These are phyloP conservation scores for Crotalus helleri DNA, from an alignment of 2,113 vertebrate species.

Conservation along the genomic window DNA sequence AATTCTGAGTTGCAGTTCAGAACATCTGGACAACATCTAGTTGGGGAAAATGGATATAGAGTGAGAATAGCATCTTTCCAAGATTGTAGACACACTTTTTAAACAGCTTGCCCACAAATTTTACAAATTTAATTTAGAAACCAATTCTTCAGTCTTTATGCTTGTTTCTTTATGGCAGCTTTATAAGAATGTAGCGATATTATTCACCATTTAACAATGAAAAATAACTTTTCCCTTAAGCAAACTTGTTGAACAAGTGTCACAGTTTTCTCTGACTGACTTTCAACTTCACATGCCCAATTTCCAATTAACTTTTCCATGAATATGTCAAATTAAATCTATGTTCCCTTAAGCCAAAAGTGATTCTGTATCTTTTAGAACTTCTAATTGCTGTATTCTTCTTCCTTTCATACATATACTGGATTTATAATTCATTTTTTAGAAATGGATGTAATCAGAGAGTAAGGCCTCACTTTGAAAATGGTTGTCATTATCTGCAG, in stretches of 20 bases:
- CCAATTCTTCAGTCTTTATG: not conserved
- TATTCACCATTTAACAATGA: slow-evolving; percentile 23
- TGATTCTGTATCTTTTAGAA: slow-evolving; percentile 1
- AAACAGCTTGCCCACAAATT: not conserved
- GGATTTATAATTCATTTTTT: slow-evolving; percentile 10
- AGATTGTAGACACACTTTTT: not conserved
- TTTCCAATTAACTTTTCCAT: not conserved
- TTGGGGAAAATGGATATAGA: not conserved
- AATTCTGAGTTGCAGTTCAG: not conserved
- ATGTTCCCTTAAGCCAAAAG: not conserved
- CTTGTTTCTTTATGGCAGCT: slow-evolving; percentile 16
- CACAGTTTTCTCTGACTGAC: not conserved
- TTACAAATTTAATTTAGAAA: not conserved
- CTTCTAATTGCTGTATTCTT: not conserved
- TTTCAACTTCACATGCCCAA: not conserved
- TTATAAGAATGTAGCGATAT: not conserved
- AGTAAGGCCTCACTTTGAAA: not conserved
- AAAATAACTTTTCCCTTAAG: slow-evolving; percentile 32
- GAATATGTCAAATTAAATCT: slow-evolving; percentile 27
- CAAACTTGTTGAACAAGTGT: slow-evolving; percentile 28
- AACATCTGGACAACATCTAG: not conserved
- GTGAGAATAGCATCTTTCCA: not conserved
- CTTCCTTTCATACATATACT: not conserved
- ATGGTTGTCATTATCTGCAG: not conserved
- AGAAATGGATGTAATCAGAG: not conserved